These are phyloP conservation scores for Anabacerthia variegaticeps DNA, from an alignment of 2,797 vertebrate species.

Conservation along the genomic window DNA sequence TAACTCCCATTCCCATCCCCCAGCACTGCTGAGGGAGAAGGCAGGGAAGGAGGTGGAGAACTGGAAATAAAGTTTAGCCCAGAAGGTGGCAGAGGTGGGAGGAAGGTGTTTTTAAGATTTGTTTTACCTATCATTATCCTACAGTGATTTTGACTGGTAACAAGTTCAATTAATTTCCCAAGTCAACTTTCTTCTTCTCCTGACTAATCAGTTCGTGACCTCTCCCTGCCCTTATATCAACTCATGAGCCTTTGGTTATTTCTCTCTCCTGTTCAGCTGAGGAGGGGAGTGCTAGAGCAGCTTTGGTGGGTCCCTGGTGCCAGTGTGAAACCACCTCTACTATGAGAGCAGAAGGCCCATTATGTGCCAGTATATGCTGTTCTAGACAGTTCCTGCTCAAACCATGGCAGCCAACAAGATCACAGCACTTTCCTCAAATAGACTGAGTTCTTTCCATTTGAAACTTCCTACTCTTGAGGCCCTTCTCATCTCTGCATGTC, in stretches of 20 bases:
- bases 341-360: neutral
- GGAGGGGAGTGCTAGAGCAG: neutral
- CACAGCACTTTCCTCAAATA: neutral
- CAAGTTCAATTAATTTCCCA: neutral
- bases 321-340: neutral
- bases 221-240: neutral
- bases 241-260: neutral
- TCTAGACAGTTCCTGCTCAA: neutral
- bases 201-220: neutral
- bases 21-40: neutral
- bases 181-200: neutral
- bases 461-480: neutral
- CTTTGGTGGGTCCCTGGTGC: neutral
- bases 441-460: neutral
- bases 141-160: neutral
- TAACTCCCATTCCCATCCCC: neutral
- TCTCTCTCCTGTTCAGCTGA: neutral
- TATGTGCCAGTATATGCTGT: rapidly evolving
- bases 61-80: neutral
- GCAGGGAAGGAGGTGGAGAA: neutral
- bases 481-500: neutral
- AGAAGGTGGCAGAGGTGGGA: neutral
- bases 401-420: neutral
- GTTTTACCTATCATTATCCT: neutral
- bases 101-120: neutral